Evolutionary conservation across 2,113 vertebrate genomes (phyloP), one percentile per base, ranked within the genome.

Genomic region (Cavia aperea): DNA sequence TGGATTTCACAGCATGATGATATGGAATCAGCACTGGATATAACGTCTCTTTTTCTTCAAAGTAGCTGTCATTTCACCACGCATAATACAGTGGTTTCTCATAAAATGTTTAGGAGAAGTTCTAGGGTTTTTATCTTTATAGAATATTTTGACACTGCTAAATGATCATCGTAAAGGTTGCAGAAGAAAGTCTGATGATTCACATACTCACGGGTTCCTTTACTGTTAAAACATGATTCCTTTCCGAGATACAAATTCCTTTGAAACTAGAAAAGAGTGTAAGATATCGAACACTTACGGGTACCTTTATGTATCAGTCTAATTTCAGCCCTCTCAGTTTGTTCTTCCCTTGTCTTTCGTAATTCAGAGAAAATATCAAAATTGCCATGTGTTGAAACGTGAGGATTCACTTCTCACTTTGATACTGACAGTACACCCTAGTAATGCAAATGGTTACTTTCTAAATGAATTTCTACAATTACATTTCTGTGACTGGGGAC

Each of bases 161-260:
- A 93, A 83, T 90, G 90, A 93, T 92, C 51, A 39, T 43, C 81
- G 56, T 33, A 84, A 92, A 83, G 81, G 31, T 56, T 92, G 13
- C 43, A 46, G 5, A 89, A 96, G 65, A 75, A 39, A 93, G 13
- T 29, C 54, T 51, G 46, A 65, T 90, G 70, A 86, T 24, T 63
- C 88, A 31, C 70, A 65, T 73, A 13, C 5, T 89, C 77, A 46
- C 31, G 73, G 46, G 19, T 26, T 70, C 90, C 43, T 81, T 39
- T 81, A 81, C 54, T 82, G 39, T 75, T 92, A 89, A 86, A 91
- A 90, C 3, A 18, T 8, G 39, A 36, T 83, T 92, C 14, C 85
- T 79, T 94, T 90, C 31, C 73, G 73, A 94, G 62, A n/a, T 79
- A 18, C 81, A 26, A 79, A 72, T 86, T 93, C n/a, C 56, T 54